Conservation (phyloP, 2,113 vertebrate species). For the Hoplias malabaricus region DNA sequence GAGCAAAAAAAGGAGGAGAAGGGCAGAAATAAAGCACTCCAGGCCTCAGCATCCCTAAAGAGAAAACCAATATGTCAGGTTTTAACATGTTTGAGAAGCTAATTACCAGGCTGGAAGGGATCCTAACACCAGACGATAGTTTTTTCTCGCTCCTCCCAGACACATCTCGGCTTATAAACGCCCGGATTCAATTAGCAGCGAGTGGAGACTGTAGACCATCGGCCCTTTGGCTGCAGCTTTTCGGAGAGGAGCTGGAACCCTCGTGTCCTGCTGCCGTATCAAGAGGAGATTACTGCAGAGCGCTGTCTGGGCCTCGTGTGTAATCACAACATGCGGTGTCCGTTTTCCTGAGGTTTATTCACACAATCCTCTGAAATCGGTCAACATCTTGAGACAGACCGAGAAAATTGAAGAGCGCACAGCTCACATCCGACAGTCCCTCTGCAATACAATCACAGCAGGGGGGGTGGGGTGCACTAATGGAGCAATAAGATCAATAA, state of each 20-base stretch:
- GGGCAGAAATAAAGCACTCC: conserved; percentile 1
- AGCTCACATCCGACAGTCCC: not conserved
- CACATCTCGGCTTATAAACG: conserved; percentile 25
- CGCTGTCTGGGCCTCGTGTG: not conserved
- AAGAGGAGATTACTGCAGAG: not conserved
- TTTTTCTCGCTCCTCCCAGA: conserved; percentile 1
- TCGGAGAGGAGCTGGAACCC: not conserved
- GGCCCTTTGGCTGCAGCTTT: not conserved
- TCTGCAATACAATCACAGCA: no score
- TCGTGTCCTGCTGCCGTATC: not conserved
- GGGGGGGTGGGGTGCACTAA: no score
- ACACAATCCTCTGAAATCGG: not conserved
- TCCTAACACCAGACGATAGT: not conserved
- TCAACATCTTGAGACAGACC: conserved; percentile 17
- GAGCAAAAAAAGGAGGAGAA: not conserved
- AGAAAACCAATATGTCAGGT: conserved; percentile 43
- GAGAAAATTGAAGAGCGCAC: not conserved
- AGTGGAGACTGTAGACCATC: not conserved
- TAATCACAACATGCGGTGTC: conserved; percentile 24
- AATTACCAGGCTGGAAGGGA: conserved; percentile 39
- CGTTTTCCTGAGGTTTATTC: conserved; percentile 24
- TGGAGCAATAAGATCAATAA: not conserved
- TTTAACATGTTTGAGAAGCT: conserved; percentile 44
- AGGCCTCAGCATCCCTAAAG: conserved; percentile 25
- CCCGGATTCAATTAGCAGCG: conserved; percentile 36